Conservation (phyloP, 2,113 vertebrate genomes). For the Phalacrocorax aristotelis region DNA sequence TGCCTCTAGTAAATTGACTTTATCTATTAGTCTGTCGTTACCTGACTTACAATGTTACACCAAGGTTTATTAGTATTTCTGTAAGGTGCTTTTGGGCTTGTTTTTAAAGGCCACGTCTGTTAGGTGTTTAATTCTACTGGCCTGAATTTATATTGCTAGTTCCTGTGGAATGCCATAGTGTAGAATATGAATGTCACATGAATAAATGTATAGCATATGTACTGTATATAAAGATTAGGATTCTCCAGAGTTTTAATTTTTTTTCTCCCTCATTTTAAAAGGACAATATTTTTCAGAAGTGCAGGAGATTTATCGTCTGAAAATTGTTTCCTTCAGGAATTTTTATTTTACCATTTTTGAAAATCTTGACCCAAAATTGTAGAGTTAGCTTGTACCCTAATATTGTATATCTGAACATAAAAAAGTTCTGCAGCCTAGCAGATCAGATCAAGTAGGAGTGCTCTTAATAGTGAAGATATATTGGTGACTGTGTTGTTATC, state of each 20-base stretch:
- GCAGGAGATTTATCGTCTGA: background rate
- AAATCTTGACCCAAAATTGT: background rate
- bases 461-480: background rate
- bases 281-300: background rate
- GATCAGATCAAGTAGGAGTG: background rate
- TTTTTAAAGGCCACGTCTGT: background rate
- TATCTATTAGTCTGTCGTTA: background rate
- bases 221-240: background rate
- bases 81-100: background rate
- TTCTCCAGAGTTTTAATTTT: background rate
- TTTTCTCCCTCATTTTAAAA: background rate
- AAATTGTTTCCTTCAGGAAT: background rate
- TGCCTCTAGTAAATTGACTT: background rate
- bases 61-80: background rate
- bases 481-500: background rate
- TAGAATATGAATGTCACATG: background rate
- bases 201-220: background rate
- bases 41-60: background rate
- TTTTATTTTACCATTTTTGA: background rate
- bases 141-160: background rate
- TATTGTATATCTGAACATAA: background rate
- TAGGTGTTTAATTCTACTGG: background rate
- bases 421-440: background rate
- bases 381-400: background rate
- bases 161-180: background rate